phyloP scores from a whole-genome alignment of 2,888 invertebrate species.

The Nudaria mundana region DNA sequence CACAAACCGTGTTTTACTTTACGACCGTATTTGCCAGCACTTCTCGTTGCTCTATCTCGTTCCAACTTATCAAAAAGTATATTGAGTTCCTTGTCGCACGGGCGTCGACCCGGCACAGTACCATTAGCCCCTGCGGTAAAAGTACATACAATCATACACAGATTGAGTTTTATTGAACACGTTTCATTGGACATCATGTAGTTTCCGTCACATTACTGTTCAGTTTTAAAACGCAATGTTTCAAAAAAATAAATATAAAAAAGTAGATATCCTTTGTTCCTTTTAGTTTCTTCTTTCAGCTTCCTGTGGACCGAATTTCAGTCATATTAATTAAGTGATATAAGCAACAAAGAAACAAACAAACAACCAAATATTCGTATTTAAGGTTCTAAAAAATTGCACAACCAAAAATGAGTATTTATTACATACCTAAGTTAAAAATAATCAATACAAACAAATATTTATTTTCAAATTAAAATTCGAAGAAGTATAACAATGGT shows the following conservation, averaged over 20 bases:
- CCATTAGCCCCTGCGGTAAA: conserved; percentile 47
- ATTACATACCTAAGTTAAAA: too few species aligned
- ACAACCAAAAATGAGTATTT: too few species aligned
- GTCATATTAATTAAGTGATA: too few species aligned
- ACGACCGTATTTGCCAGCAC: conserved; percentile 59
- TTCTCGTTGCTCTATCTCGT: conserved; percentile 35
- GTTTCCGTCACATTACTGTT: conserved; percentile 16
- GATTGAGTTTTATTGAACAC: conserved; percentile 39
- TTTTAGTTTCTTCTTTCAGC: too few species aligned
- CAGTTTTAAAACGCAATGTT: too few species aligned
- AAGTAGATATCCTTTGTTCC: too few species aligned
- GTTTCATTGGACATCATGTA: conserved; percentile 34
- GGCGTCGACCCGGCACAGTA: conserved; percentile 59
- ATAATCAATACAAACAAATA: neutral
- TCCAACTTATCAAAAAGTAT: conserved; percentile 19
- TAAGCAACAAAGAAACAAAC: too few species aligned
- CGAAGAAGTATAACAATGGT: conserved; percentile 2
- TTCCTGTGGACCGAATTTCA: too few species aligned
- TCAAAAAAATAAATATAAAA: too few species aligned
- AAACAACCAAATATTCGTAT: too few species aligned
- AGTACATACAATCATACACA: conserved; percentile 45
- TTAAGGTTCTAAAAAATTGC: too few species aligned
- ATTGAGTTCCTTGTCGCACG: conserved; percentile 43
- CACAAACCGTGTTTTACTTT: conserved; percentile 58
- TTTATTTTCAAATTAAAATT: neutral